A percentile compares a stretch with the other conserved stretches of the same genome.
These are phyloP conservation scores for Tribolium madens DNA, from an alignment of 1,140 invertebrate species.

Conservation along the genomic window DNA sequence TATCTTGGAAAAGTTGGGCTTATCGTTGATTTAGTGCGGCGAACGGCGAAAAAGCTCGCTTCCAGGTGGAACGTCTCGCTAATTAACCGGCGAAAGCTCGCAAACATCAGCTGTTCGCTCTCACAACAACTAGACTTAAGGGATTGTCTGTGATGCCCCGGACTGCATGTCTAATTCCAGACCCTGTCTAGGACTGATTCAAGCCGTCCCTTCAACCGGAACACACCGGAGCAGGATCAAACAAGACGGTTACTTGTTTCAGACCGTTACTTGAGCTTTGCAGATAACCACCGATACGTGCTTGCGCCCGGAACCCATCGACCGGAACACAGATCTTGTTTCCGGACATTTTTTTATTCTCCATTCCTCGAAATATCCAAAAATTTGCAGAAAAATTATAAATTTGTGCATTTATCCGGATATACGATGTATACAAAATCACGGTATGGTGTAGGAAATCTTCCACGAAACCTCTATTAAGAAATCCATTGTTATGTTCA, in stretches of 20 bases:
- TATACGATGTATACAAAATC: no score
- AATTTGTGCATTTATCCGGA: no score
- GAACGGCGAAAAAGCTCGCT: neutral
- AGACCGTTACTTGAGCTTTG: neutral
- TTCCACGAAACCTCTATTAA: no score
- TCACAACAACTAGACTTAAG: slow-evolving; percentile 26
- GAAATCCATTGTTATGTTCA: no score
- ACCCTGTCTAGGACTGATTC: neutral
- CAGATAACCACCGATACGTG: neutral
- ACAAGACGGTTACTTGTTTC: slow-evolving; percentile 5
- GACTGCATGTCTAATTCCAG: neutral
- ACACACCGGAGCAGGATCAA: neutral
- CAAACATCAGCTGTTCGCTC: slow-evolving; percentile 17
- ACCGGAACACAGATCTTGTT: neutral
- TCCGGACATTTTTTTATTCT: neutral
- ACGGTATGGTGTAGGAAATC: no score
- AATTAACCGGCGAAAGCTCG: neutral
- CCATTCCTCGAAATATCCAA: no score
- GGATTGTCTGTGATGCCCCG: slow-evolving; percentile 3
- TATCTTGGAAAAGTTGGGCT: slow-evolving; percentile 28
- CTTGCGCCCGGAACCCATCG: neutral
- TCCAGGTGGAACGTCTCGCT: slow-evolving; percentile 18
- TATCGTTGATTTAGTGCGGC: slow-evolving; percentile 24
- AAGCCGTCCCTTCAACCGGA: slow-evolving; percentile 1
- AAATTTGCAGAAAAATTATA: no score